Evolutionary conservation across 2,888 invertebrate genomes (phyloP).

Genomic region (Perithous albicinctus): DNA sequence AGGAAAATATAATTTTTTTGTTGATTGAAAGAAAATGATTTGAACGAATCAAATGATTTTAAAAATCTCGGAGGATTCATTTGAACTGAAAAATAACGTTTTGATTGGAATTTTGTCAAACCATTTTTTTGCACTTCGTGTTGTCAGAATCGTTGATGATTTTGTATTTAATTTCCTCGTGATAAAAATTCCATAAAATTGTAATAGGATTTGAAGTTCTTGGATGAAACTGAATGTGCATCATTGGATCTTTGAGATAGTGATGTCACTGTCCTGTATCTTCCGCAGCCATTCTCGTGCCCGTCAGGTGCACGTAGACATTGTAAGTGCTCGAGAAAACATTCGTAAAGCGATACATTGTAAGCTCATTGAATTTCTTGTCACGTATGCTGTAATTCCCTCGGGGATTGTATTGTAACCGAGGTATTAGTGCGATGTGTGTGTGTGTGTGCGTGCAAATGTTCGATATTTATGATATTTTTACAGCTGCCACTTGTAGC

Average conservation of each 20-base stretch:
- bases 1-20: too few relatives aligned
- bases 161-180: too few relatives aligned
- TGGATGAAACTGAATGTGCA: too few relatives aligned
- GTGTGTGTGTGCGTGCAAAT: background rate
- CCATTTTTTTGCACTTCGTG: too few relatives aligned
- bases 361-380: background rate
- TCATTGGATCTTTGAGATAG: background rate
- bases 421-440: background rate
- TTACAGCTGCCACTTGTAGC: background rate
- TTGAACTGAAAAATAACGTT: too few relatives aligned
- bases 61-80: too few relatives aligned
- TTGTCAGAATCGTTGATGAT: too few relatives aligned
- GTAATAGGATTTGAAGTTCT: too few relatives aligned
- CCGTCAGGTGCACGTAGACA: constrained; percentile 1
- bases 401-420: background rate
- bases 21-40: too few relatives aligned
- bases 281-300: background rate
- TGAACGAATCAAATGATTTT: too few relatives aligned
- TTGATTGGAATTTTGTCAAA: too few relatives aligned
- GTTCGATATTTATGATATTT: background rate
- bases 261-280: background rate
- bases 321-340: background rate
- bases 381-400: background rate
- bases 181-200: too few relatives aligned
- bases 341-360: background rate